phyloP scores from a whole-genome alignment of 2,888 invertebrate species.

The Rotaria socialis region DNA sequence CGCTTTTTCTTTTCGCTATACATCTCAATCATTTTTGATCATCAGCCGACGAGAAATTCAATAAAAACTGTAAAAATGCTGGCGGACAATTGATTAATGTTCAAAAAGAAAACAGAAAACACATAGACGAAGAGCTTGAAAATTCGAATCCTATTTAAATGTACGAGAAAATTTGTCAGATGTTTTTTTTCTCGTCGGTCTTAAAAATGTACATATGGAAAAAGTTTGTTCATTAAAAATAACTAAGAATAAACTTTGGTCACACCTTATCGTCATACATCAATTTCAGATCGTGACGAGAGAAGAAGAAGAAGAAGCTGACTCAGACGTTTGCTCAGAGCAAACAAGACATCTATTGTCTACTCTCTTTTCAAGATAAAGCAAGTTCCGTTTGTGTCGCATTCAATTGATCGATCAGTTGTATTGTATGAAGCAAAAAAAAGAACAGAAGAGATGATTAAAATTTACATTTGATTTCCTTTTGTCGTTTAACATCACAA shows the following conservation, averaged over 20 bases:
- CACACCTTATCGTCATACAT: constrained; percentile 19
- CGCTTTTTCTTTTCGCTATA: neutral
- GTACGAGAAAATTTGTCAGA: neutral
- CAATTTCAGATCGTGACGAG: neutral
- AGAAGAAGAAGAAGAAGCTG: neutral
- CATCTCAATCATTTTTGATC: constrained; percentile 26
- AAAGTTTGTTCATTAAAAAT: constrained; percentile 14
- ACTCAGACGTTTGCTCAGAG: neutral
- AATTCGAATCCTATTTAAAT: too few relatives aligned
- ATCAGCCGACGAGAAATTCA: neutral
- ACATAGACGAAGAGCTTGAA: too few relatives aligned
- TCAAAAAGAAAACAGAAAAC: too few relatives aligned
- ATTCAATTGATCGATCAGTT: constrained; percentile 13
- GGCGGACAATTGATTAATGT: too few relatives aligned
- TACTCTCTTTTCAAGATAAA: neutral
- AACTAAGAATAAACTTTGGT: neutral
- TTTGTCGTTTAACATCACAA: neutral
- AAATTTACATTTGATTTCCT: constrained; percentile 18
- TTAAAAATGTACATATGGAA: neutral
- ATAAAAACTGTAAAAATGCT: neutral
- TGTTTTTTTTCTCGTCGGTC: neutral
- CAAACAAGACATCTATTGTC: constrained; percentile 8
- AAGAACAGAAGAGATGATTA: neutral
- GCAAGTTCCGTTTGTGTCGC: constrained; percentile 15
- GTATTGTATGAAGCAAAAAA: neutral